Base-by-base conservation (phyloP, 2,888 invertebrate genomes). In the Drosophila nigricruria region DNA sequence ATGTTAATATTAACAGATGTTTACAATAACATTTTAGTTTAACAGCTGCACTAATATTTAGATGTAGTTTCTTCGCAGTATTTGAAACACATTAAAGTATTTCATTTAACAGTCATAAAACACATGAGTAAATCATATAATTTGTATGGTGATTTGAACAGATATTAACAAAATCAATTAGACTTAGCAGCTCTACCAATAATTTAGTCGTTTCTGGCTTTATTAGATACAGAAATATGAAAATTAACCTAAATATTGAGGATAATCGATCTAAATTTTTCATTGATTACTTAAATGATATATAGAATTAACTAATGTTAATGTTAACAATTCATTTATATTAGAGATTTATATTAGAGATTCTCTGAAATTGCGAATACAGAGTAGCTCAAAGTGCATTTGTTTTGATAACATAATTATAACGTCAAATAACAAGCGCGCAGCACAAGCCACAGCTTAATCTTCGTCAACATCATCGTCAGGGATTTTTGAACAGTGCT, bases 391-490 rank as follows among this genome's bases (percentile, higher is more conserved):
- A 14, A 54, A 16, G 30, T 34, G 3, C 5, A 52, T 9, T 25
- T 23, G 52, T 10, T 3, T 25, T 12, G 16, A n/a, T n/a, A n/a
- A 16, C 5, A 5, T n/a, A 30, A 20, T 3, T 34, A 18, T 30
- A 20, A 38, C 2, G 1, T 42, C 10, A 25, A 52, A 59, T 18
- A n/a, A 36, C 10, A 14, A 43, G 20, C 5, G 27, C 25, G 5
- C 40, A 18, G 34, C 34, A n/a, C 36, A 3, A 43, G 45, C 34
- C 71, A 60, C 72, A 76, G 53, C 57, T 60, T 63, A 40, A 59
- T 64, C 60, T 53, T 43, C 49, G 30, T 62, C 49, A 45, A 36
- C 45, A 69, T 70, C 59, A 38, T 49, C 32, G 36, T 34, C 27
- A 47, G 38, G 62, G 53, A 2, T 36, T 47, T 66, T n/a, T 27